Evolutionary conservation across 2,113 vertebrate genomes (phyloP), one percentile per base, ranked within the genome.

Genomic region (Zosterops lateralis): DNA sequence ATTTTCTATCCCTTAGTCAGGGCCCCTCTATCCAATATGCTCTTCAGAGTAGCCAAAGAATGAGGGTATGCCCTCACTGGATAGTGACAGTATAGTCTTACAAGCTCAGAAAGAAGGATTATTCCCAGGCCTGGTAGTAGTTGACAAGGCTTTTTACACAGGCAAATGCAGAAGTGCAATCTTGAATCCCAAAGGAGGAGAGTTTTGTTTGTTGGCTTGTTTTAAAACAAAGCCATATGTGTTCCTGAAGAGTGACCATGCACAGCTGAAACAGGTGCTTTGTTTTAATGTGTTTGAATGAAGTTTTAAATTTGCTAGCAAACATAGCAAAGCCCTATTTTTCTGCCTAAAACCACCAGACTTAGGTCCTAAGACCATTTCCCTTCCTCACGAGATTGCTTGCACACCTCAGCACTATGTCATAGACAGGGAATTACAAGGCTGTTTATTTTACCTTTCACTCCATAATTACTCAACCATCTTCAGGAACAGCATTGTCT

Each of bases 401-500:
- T 47, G n/a, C 36, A 40, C 42, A 64, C 25, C 61, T 78, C 62
- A 64, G 36, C 77, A 57, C 42, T 36, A 9, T 84, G 62, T 16
- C 47, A 28, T n/a, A 34, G 58, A n/a, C 45, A 76, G 71, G 70
- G 51, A 73, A 75, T 90, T 79, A 92, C 77, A 88, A 31, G 68
- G 48, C 42, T 64, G 62, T 83, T 91, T 96, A 56, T 75, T 93
- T 88, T 90, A 79, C 47, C 85, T 95, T 93, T 90, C 71, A 50
- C 42, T 87, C 61, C 32, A 53, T 73, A 84, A 87, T 83, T 87
- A 77, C 68, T 88, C 50, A 87, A 14, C 58, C 58, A n/a, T 93
- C 90, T 95, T 85, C 71, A 68, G 74, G 86, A 97, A 85, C 14
- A 77, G 32, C 74, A 92, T 80, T 96, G 77, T 85, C 79, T 97